These are phyloP conservation scores for Catostylus mosaicus DNA, from an alignment of 30 jellyfish, hydroid and myxozoan species.

Conservation along the genomic window DNA sequence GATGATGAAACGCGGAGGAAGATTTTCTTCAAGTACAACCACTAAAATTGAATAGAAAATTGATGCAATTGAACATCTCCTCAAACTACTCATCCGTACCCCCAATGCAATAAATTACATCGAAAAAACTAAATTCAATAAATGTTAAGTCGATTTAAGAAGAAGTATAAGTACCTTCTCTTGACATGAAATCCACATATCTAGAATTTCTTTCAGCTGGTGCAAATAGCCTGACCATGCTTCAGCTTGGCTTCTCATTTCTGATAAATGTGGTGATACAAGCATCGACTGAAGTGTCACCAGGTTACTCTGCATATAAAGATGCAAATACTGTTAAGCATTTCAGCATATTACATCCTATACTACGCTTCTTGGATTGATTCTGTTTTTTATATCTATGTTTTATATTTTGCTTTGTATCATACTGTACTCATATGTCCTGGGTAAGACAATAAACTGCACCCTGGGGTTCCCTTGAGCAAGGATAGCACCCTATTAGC, in stretches of 20 bases:
- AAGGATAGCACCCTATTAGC: too few species aligned
- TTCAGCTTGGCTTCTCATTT: conserved; percentile 47
- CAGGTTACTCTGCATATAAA: conserved; percentile 61
- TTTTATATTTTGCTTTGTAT: too few species aligned
- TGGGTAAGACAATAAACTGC: too few species aligned
- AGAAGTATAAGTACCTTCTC: conserved; percentile 92
- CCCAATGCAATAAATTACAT: too few species aligned
- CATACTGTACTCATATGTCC: background rate
- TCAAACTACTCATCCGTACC: too few species aligned
- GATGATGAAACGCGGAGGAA: conserved; percentile 1
- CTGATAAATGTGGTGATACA: conserved; percentile 81
- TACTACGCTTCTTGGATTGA: too few species aligned
- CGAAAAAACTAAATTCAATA: too few species aligned
- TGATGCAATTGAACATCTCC: too few species aligned
- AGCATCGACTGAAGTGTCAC: conserved; percentile 88
- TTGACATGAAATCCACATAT: conserved; percentile 72
- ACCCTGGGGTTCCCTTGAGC: too few species aligned
- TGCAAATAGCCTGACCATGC: conserved; percentile 76
- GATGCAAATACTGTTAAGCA: background rate
- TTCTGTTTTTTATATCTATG: too few species aligned
- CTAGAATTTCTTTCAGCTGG: conserved; percentile 74
- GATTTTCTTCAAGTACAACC: conserved; percentile 22
- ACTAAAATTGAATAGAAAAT: conserved; percentile 1
- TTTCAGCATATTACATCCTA: too few species aligned
- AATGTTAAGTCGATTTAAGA: too few species aligned